Evolutionary conservation across 1,140 invertebrate species (phyloP), one percentile per base, ranked within the genome.

Genomic region (Melanaphis sacchari): DNA sequence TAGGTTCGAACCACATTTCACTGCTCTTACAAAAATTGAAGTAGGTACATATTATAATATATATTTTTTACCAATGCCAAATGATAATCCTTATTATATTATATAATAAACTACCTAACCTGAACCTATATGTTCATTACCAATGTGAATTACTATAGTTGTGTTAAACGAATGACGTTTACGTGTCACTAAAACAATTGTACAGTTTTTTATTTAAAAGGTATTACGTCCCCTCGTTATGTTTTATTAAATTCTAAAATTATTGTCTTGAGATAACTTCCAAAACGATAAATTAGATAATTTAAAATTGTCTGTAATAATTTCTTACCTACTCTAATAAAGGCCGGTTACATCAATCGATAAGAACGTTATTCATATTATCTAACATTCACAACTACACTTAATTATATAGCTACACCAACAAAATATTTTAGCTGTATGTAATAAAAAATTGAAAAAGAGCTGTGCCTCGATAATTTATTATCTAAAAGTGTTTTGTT

Each of bases 401-500:
- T 66, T n/a, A n/a, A n/a, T n/a, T 76, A n/a, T 76, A 76, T 18
- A 76, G n/a, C 31, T 76, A 15, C 15, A 76, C 31, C 31, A 1
- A 76, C 59, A 76, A 76, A 76, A 76, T n/a, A 76, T 76, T 76
- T 76, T 76, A 6, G 59, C 59, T 76, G 59, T 31, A 31, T 36
- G n/a, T n/a, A n/a, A 66, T n/a, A 66, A 66, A 66, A 31, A 66
- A 15, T 66, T 18, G 31, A 8, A 66, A n/a, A 66, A n/a, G 59
- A 66, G 59, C 15, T 66, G 54, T 76, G 36, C n/a, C 59, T 36
- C n/a, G n/a, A 76, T 76, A 76, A 76, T 15, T 76, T n/a, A 66
- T 76, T 76, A 76, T 76, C 59, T 76, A 76, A 76, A 36, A 76
- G 59, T 76, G 59, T 76, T 76, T 76, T 76, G 59, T 76, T 76